A percentile compares a stretch with the other conserved stretches of the same genome.
Conservation (phyloP, 30 jellyfish, hydroid and myxozoan genomes). For the Pelagia noctiluca region DNA sequence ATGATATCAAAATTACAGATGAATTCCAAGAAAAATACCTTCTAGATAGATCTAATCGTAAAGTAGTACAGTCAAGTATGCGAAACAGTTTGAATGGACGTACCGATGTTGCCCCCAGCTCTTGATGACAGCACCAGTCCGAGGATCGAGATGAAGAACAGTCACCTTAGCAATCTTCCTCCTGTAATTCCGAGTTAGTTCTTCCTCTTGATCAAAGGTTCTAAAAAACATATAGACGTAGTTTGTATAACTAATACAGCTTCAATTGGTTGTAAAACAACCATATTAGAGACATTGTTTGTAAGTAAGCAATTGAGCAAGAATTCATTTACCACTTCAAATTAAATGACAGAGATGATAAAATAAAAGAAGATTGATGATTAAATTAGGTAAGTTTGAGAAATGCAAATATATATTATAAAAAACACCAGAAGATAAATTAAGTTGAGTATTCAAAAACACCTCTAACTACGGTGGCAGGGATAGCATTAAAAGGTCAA, state of each 20-base stretch:
- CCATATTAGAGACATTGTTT: no score
- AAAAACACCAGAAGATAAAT: background rate
- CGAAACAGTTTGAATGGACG: background rate
- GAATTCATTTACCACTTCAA: no score
- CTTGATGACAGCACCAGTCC: conserved; percentile 64
- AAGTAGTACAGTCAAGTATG: background rate
- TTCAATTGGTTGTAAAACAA: no score
- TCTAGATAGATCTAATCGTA: background rate
- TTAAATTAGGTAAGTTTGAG: no score
- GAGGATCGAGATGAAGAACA: conserved; percentile 61
- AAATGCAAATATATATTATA: no score
- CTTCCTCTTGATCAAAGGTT: conserved; percentile 65
- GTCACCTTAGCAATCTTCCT: conserved; percentile 61
- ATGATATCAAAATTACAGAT: no score
- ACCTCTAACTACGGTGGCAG: no score
- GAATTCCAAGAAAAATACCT: no score
- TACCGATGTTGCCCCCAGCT: conserved; percentile 76
- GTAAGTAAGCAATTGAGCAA: no score
- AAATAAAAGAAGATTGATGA: no score
- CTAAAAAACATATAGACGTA: conserved; percentile 20
- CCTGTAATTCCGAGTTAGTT: conserved; percentile 24
- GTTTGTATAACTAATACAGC: background rate
- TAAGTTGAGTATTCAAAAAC: background rate
- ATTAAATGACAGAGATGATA: no score
- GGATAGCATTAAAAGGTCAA: no score